These are phyloP conservation scores for Pseudomyrmex dendroicus DNA, from an alignment of 1,140 invertebrate species.

Conservation along the genomic window DNA sequence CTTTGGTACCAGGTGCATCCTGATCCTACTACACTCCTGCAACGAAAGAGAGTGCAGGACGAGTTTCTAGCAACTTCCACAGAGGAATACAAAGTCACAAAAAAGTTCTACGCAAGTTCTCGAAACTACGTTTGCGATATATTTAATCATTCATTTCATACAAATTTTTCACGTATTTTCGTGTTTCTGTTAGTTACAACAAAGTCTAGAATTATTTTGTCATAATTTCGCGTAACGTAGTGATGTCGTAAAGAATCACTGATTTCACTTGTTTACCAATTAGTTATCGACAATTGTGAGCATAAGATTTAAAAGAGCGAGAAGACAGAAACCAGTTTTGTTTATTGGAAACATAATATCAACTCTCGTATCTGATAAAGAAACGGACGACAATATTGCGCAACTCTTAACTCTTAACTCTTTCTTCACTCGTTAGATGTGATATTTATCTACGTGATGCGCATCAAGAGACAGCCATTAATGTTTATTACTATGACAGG, in stretches of 20 bases:
- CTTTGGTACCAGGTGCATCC: constrained; percentile 44
- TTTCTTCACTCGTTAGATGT: constrained; percentile 1
- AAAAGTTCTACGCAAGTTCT: constrained; percentile 47
- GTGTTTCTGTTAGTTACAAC: too few species aligned
- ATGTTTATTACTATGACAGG: neutral
- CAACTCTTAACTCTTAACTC: neutral
- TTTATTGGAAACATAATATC: constrained; percentile 1
- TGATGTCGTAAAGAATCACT: neutral
- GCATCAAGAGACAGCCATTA: neutral
- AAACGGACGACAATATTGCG: neutral
- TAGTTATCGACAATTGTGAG: neutral
- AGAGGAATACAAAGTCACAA: constrained; percentile 53
- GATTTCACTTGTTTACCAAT: neutral
- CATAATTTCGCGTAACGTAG: too few species aligned
- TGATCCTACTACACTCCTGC: constrained; percentile 50
- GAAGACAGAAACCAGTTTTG: neutral
- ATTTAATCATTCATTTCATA: too few species aligned
- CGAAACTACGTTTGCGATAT: neutral
- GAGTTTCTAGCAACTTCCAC: constrained; percentile 47
- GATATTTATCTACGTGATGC: constrained; percentile 3
- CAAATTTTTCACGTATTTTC: too few species aligned
- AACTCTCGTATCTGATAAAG: neutral
- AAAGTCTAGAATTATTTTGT: too few species aligned
- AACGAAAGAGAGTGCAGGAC: constrained; percentile 58
- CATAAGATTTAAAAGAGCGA: neutral